Evolutionary conservation across 2,888 invertebrate genomes (phyloP).

Genomic region (Cerastis rubricosa): DNA sequence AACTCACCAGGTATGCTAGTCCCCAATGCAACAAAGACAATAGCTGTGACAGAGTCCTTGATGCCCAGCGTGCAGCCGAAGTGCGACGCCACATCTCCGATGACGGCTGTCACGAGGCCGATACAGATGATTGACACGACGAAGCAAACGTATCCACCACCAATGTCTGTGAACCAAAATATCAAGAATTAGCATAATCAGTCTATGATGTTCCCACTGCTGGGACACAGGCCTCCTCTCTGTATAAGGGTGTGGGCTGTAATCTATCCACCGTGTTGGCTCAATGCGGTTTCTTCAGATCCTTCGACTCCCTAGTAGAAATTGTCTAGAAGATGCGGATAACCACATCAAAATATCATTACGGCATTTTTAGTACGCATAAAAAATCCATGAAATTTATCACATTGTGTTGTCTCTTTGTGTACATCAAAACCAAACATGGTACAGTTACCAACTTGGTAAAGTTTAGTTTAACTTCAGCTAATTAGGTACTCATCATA

Average conservation of each 20-base stretch:
- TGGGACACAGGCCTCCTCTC: background rate
- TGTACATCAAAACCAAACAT: too few species aligned
- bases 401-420: too few species aligned
- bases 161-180: conserved; percentile 92
- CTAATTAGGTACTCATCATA: too few species aligned
- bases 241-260: background rate
- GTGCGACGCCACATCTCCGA: conserved; percentile 99
- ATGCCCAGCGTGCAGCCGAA: conserved; percentile 99
- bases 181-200: background rate
- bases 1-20: conserved; percentile 98
- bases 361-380: too few species aligned
- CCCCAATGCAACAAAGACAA: conserved; percentile 99
- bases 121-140: conserved; percentile 97
- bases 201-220: background rate
- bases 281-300: background rate
- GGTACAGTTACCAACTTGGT: too few species aligned
- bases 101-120: conserved; percentile 98
- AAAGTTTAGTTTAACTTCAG: too few species aligned
- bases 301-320: too few species aligned
- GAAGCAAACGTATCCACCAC: conserved; percentile 98
- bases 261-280: background rate
- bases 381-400: too few species aligned
- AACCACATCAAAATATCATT: too few species aligned
- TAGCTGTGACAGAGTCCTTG: conserved; percentile 99
- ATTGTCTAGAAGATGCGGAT: too few species aligned